These are phyloP conservation scores for Idaea dimidiata DNA, from an alignment of 2,888 invertebrate genomes.

Conservation along the genomic window DNA sequence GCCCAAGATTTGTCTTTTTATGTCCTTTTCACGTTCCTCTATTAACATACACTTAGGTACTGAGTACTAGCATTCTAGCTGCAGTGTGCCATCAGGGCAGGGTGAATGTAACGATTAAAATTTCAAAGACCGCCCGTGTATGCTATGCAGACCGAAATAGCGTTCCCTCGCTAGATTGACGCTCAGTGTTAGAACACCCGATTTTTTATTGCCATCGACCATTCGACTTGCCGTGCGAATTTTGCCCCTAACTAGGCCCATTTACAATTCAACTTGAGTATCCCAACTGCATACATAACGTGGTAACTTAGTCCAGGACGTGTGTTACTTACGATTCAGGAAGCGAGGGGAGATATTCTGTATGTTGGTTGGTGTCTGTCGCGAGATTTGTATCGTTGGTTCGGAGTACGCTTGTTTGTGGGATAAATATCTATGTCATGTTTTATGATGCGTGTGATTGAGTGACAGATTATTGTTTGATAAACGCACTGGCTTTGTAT, in stretches of 20 bases:
- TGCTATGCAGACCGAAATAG: constrained; percentile 71
- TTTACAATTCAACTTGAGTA: constrained; percentile 28
- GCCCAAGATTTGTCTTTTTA: constrained; percentile 36
- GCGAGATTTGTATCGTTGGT: constrained; percentile 59
- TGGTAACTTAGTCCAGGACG: constrained; percentile 56
- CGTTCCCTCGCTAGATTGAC: constrained; percentile 65
- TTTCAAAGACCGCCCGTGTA: constrained; percentile 74
- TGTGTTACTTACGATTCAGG: constrained; percentile 68
- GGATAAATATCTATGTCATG: constrained; percentile 47
- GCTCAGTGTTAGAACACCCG: constrained; percentile 50
- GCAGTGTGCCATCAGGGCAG: constrained; percentile 66
- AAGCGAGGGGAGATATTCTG: constrained; percentile 70
- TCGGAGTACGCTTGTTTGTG: constrained; percentile 48
- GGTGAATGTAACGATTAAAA: constrained; percentile 80
- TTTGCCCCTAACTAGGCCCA: constrained; percentile 43
- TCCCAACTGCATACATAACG: constrained; percentile 34
- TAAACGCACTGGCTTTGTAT: not conserved
- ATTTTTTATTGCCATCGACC: constrained; percentile 34
- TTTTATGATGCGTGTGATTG: constrained; percentile 50
- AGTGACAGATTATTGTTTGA: constrained; percentile 38
- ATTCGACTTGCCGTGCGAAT: constrained; percentile 38
- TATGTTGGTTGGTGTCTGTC: constrained; percentile 57
- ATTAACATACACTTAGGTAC: constrained; percentile 49
- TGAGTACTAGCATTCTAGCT: constrained; percentile 35
- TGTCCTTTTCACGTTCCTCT: constrained; percentile 43